Base-by-base conservation (phyloP, 2,797 vertebrate genomes). In the Sebastes minor region DNA sequence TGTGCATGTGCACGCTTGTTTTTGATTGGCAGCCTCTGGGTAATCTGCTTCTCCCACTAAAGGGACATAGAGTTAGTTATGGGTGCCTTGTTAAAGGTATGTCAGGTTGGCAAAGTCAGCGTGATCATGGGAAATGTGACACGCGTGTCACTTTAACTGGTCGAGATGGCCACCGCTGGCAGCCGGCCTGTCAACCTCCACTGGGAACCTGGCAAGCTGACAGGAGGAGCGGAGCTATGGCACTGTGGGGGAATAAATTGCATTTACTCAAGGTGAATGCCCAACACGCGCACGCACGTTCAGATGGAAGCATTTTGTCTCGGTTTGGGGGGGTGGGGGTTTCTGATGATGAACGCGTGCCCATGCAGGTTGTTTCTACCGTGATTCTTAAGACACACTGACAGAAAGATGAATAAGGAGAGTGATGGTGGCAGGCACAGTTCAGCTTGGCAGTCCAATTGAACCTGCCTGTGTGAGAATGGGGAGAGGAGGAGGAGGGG, bases 61-160 rank as follows among this genome's bases (percentile, higher is more conserved):
- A 63, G 68, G 88, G 88, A 83, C 80, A 76, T 28, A 72, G 88
- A 89, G 84, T 93, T 91, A 89, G 91, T 93, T 93, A 88, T 82
- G 83, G 84, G 74, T 65, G 81, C 72, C 89, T 94, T 91, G 91
- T 93, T 94, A 92, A 90, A 91, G 86, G 66, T 76, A 84, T 85
- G 93, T 93, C 93, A 92, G 83, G 74, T 76, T 92, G 92, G 92
- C 90, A 86, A 73, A 75, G 68, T 92, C 91, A 82, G 86, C 81
- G 75, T 89, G 91, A 94, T 94, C 88, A 88, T 91, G 90, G 92
- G 81, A 88, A 92, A 92, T 92, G 91, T 93, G 93, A 94, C 94
- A 91, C 69, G 4, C 56, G n/a, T 90, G 90, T 94, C 91, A 87
- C 88, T 92, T 91, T 94, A 93, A 94, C 88, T 90, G 86, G 90